These are phyloP conservation scores for Pipistrellus pipistrellus DNA, from an alignment of 2,797 vertebrate species.

Conservation along the genomic window DNA sequence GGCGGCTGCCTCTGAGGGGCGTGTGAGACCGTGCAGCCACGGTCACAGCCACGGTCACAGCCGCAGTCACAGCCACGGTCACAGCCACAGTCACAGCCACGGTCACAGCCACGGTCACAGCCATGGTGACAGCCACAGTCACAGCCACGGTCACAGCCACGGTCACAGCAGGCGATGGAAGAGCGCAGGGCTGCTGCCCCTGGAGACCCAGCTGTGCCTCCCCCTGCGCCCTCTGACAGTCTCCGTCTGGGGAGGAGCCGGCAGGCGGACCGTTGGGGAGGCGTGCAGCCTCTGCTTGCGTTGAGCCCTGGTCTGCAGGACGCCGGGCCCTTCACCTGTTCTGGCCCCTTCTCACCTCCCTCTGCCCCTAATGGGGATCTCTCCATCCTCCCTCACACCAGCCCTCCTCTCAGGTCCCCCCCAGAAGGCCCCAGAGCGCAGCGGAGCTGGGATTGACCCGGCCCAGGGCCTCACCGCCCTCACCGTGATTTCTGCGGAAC, in stretches of 20 bases:
- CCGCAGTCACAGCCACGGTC: no score
- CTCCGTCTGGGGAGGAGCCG: neutral
- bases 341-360: neutral
- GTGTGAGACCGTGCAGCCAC: accelerated
- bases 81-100: no score
- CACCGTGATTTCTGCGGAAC: neutral
- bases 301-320: neutral
- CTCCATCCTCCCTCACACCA: neutral
- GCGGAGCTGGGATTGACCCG: neutral
- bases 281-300: neutral
- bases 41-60: no score
- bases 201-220: no score
- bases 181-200: no score
- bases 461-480: no score
- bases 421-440: neutral
- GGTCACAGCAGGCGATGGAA: no score
- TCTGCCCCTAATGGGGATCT: neutral
- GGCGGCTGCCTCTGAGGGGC: neutral
- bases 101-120: no score
- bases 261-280: neutral
- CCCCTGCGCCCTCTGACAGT: no score
- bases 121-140: no score
- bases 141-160: no score
- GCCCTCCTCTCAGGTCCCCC: neutral
- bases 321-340: neutral